These are phyloP conservation scores for Stomatorhinus walkeri DNA, from an alignment of 2,797 vertebrate genomes.

Conservation along the genomic window DNA sequence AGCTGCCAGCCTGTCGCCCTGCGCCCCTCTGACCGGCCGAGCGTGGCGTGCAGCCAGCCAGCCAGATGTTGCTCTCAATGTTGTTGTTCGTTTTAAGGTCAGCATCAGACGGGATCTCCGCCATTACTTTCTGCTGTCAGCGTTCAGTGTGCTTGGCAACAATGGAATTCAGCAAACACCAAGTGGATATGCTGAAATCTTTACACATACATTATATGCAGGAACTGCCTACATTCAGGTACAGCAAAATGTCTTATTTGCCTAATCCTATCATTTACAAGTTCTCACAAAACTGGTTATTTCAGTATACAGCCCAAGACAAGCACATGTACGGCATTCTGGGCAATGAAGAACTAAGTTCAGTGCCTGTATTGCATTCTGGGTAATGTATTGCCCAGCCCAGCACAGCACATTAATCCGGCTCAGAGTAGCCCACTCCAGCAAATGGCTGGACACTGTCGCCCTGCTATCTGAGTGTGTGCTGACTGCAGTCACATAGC, in stretches of 20 bases:
- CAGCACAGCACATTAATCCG: background rate
- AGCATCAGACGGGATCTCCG: conserved; percentile 33
- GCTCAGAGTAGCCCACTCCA: background rate
- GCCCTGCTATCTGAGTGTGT: background rate
- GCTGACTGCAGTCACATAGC: background rate
- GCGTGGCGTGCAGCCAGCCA: conserved; percentile 73
- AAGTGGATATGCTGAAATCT: background rate
- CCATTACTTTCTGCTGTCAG: background rate
- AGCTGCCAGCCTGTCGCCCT: conserved; percentile 40
- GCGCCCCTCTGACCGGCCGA: conserved; percentile 62
- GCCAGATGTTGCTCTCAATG: conserved; percentile 78
- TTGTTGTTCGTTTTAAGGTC: conserved; percentile 71
- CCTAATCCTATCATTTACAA: background rate
- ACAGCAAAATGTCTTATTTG: background rate
- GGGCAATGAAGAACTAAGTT: background rate
- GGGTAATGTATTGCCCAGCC: background rate
- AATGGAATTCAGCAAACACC: background rate
- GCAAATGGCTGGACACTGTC: background rate
- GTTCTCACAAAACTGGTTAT: background rate
- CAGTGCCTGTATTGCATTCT: background rate
- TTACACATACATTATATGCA: background rate
- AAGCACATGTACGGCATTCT: background rate
- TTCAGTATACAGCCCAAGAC: background rate
- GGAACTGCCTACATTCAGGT: background rate
- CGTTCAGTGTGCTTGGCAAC: background rate